A percentile compares a stretch with the other conserved stretches of the same genome.
phyloP scores from a whole-genome alignment of 2,113 vertebrate genomes.

The Bubo blakistoni region DNA sequence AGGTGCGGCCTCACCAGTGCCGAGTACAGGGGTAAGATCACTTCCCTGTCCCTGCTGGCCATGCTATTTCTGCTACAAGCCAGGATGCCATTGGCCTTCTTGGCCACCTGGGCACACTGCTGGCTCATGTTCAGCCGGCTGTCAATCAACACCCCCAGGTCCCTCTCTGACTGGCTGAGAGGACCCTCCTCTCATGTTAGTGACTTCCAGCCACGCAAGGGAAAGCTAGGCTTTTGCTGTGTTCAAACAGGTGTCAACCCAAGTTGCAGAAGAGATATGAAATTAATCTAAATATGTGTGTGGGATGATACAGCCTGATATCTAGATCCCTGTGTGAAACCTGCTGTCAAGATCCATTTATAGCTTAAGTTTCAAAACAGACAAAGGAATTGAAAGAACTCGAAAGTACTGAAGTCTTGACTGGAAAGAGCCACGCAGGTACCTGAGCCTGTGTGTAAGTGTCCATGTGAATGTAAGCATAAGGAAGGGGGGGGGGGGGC shows the following conservation, averaged over 20 bases:
- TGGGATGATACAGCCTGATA: background rate
- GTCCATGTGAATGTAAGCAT: background rate
- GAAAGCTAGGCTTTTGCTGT: background rate
- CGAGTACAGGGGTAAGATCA: too few species aligned
- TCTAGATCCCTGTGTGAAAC: background rate
- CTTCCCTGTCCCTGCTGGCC: too few species aligned
- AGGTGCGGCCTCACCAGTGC: too few species aligned
- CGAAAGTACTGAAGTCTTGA: background rate
- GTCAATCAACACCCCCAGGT: too few species aligned
- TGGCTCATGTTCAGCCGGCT: too few species aligned
- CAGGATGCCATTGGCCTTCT: too few species aligned
- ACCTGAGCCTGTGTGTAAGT: accelerated
- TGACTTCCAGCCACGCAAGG: background rate
- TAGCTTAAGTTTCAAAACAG: background rate
- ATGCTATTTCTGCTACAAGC: too few species aligned
- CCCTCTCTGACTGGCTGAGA: too few species aligned
- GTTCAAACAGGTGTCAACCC: background rate
- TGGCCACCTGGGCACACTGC: too few species aligned
- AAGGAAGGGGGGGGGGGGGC: background rate
- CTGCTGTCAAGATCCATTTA: background rate
- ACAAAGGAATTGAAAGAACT: background rate
- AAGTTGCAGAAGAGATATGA: background rate
- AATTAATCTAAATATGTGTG: background rate
- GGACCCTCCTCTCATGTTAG: background rate
- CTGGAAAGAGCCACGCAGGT: background rate